phyloP scores from a whole-genome alignment of 2,113 vertebrate genomes.

The Pseudorectes ferrugineus region DNA sequence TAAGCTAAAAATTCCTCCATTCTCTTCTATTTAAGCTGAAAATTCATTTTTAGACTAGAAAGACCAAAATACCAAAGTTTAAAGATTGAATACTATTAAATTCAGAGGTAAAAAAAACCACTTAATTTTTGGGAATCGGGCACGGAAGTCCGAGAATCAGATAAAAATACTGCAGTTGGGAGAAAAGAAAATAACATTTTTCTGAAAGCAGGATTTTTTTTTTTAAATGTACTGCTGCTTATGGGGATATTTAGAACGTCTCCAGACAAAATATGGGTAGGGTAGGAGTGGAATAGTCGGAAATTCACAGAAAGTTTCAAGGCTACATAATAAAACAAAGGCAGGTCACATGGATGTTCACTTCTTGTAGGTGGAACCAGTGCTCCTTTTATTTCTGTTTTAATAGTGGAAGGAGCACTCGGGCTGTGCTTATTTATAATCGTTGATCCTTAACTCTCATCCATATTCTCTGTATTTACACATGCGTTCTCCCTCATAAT shows the following conservation, averaged over 20 bases:
- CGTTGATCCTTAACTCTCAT: not conserved
- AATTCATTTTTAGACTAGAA: not conserved
- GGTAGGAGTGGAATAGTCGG: rapidly evolving
- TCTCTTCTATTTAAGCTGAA: not conserved
- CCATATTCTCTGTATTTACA: not conserved
- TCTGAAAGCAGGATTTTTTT: not conserved
- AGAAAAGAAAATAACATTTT: not conserved
- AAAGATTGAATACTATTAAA: not conserved
- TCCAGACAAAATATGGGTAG: not conserved
- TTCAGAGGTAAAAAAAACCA: not conserved
- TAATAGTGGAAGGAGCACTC: not conserved
- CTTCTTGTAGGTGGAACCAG: not conserved
- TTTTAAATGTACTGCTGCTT: not conserved
- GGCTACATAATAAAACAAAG: not conserved
- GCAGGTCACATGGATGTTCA: not conserved
- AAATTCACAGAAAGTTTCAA: not conserved
- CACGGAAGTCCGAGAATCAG: not conserved
- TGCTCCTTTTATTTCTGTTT: not conserved
- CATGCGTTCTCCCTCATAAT: not conserved
- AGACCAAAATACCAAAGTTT: not conserved
- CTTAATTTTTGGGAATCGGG: not conserved
- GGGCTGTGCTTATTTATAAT: not conserved
- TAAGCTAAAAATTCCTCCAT: not conserved
- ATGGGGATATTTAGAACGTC: not conserved
- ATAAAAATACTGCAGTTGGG: not conserved